These are phyloP conservation scores for Clunio marinus DNA, from an alignment of 2,888 invertebrate species.

Conservation along the genomic window DNA sequence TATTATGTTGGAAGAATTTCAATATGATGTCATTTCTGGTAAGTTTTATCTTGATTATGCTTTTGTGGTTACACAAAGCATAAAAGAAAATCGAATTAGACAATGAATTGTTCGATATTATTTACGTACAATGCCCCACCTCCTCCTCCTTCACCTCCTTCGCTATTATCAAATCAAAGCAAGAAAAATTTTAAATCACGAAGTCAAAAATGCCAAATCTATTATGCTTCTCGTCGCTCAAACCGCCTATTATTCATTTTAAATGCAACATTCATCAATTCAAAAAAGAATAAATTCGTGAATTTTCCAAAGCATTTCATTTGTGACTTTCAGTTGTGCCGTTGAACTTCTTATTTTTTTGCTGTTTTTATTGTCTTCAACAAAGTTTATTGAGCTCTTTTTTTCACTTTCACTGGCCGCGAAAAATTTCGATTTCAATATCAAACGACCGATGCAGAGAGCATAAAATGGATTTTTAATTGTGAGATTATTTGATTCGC, in stretches of 20 bases:
- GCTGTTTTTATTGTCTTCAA: neutral
- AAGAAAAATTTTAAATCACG: neutral
- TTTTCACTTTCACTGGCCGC: constrained; percentile 24
- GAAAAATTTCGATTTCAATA: constrained; percentile 37
- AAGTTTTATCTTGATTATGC: no score
- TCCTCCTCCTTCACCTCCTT: no score
- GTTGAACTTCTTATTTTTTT: neutral
- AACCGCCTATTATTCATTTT: no score
- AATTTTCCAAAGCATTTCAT: neutral
- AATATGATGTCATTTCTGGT: neutral
- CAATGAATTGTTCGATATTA: no score
- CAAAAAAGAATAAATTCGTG: neutral
- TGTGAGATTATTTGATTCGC: neutral
- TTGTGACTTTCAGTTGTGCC: no score
- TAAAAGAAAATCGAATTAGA: no score
- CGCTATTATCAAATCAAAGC: neutral
- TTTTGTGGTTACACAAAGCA: no score
- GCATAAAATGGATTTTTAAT: constrained; percentile 9
- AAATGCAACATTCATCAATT: no score
- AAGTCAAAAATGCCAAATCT: neutral
- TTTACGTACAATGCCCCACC: neutral
- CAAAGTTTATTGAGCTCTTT: constrained; percentile 11
- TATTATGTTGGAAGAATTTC: no score
- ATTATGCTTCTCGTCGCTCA: no score
- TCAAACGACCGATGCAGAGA: constrained; percentile 32